phyloP scores from a whole-genome alignment of 2,113 vertebrate genomes.

The Nestor notabilis region DNA sequence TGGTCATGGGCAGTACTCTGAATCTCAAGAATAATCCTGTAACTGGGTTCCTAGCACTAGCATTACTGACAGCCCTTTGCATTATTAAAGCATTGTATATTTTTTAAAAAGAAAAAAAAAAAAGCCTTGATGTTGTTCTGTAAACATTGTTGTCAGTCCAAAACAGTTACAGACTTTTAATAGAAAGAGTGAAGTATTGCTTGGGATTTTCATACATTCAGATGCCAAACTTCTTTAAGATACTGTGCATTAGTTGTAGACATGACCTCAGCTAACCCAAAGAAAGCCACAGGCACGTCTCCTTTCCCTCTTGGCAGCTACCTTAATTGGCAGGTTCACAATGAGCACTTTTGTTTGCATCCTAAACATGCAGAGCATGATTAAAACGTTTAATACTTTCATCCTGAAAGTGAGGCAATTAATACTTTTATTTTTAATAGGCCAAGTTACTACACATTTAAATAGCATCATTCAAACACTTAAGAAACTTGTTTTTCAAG shows the following conservation, averaged over 20 bases:
- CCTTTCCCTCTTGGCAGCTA: constrained; percentile 48
- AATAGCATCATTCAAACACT: constrained; percentile 65
- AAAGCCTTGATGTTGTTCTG: background rate
- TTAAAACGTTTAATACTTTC: constrained; percentile 69
- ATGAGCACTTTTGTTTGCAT: constrained; percentile 77
- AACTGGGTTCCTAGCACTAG: background rate
- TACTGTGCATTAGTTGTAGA: constrained; percentile 56
- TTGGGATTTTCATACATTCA: constrained; percentile 15
- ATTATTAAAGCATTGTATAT: background rate
- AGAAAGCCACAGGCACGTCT: constrained; percentile 59
- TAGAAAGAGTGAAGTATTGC: constrained; percentile 15
- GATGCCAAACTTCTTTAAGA: constrained; percentile 61
- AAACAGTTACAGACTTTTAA: constrained; percentile 26
- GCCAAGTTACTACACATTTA: constrained; percentile 67
- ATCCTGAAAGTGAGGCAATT: constrained; percentile 67
- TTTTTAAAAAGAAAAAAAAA: background rate
- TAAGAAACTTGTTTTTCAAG: constrained; percentile 36
- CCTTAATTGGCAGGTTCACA: constrained; percentile 79
- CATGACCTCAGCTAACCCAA: constrained; percentile 73
- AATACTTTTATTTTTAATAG: constrained; percentile 40
- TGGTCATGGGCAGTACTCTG: background rate
- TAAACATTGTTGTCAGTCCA: background rate
- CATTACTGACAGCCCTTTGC: background rate
- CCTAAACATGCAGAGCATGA: constrained; percentile 49
- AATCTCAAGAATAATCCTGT: background rate